Evolutionary conservation across 2,113 vertebrate species (phyloP).

Genomic region (Seriola aureovittata): DNA sequence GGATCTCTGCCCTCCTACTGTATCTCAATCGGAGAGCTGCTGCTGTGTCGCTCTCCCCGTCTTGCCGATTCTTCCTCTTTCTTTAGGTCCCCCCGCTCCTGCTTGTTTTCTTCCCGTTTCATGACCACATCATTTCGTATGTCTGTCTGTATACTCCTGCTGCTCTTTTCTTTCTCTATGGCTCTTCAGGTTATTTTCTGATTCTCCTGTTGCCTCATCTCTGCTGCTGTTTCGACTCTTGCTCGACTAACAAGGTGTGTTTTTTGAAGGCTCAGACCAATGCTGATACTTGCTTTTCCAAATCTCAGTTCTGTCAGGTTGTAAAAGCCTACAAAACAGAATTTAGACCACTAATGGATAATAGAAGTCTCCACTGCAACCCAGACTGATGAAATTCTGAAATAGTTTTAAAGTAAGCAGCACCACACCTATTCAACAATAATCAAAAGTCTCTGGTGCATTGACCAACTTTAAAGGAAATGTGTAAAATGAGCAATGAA

Average conservation of each 20-base stretch:
- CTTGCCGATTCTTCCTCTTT: conserved; percentile 16
- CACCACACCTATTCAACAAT: neutral
- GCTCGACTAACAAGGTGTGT: neutral
- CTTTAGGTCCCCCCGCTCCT: neutral
- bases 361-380: neutral
- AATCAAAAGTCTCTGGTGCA: neutral
- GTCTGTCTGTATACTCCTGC: neutral
- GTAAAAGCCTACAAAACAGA: neutral
- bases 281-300: too few relatives aligned
- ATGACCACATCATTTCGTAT: conserved; percentile 15
- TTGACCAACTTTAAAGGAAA: neutral
- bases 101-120: conserved; percentile 18
- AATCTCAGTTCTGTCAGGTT: neutral
- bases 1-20: conserved; percentile 37
- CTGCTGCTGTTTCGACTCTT: neutral
- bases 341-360: neutral
- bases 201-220: neutral
- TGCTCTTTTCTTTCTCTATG: neutral
- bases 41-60: conserved; percentile 15
- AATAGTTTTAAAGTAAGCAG: neutral
- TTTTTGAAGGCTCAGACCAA: neutral
- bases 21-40: conserved; percentile 39
- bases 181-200: neutral
- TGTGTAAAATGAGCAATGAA: neutral
- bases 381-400: neutral